Evolutionary conservation across 37 sponge, comb jelly and placozoan genomes (phyloP), one percentile per base, ranked within the genome.

Genomic region (Haliclona indistincta): DNA sequence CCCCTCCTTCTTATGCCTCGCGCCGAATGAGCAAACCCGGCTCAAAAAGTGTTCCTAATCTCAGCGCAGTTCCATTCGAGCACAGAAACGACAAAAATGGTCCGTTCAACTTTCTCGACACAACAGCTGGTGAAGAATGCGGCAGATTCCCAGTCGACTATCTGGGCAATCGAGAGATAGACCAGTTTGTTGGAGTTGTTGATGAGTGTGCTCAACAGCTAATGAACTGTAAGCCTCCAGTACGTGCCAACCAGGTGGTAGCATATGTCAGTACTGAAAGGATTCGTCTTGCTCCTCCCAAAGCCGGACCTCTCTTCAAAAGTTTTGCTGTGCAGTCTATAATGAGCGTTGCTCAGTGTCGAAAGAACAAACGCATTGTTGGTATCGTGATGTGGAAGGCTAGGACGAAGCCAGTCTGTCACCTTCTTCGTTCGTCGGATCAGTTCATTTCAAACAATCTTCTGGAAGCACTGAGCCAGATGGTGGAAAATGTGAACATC

Each of bases 241-340:
- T 58, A 6, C 13, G 25, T 6, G 60, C 60, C 6, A 69, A 35
- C 28, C 79, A 85, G 43, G 78, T 85, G 11, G 25, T 77, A 0
- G 83, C 43, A 15, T 81, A 85, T 32, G 83, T 91, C 11, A 78
- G 64, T 36, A 63, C 83, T 1, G 62, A 81, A 38, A 81, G 71
- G 20, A 67, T 91, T 6, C 43, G 79, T 29, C 75, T 91, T 23
- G 81, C 86, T 29, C 86, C 83, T 2, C 86, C 82, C 26, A 39
- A 71, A 38, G 67, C 72, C 40, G n/a, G 55, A 26, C 63, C 73
- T 0, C 74, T 91, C 23, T 83, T 83, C 60, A 68, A 71, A 20
- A 81, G 82, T 15, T 85, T 91, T 73, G 74, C 83, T n/a, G 44
- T 85, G n/a, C 53, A 73, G 60, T 77, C 85, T 25, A 67, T 85